These are phyloP conservation scores for Pseudopodoces humilis DNA, from an alignment of 2,113 vertebrate genomes.

Conservation along the genomic window DNA sequence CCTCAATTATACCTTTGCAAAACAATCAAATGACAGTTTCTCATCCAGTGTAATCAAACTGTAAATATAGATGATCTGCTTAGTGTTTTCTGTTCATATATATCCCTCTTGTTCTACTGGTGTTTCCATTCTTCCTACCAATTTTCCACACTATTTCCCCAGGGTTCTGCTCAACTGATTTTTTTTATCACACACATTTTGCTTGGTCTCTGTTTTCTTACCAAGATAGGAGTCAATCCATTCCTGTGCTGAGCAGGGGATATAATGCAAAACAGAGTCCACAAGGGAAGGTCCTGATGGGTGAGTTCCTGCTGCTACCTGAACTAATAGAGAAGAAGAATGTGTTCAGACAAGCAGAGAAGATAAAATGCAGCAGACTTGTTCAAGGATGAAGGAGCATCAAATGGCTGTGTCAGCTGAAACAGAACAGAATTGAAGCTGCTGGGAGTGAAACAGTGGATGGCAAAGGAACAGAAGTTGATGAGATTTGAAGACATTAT, in stretches of 20 bases:
- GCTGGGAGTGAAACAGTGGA: background rate
- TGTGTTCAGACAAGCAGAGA: slow-evolving; percentile 25
- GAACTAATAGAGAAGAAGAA: slow-evolving; percentile 38
- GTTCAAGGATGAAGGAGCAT: slow-evolving; percentile 32
- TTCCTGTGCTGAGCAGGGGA: background rate
- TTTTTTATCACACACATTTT: background rate
- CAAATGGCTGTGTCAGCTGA: background rate
- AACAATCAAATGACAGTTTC: background rate
- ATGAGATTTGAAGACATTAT: background rate
- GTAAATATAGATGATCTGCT: background rate
- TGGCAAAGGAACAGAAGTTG: background rate
- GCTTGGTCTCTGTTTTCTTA: background rate
- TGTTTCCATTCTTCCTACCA: background rate
- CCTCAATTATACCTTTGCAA: background rate
- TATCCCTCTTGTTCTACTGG: background rate
- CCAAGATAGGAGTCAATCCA: background rate
- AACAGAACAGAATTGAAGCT: slow-evolving; percentile 2
- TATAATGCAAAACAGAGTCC: background rate
- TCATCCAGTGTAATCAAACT: background rate
- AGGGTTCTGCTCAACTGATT: background rate
- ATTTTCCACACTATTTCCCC: slow-evolving; percentile 23
- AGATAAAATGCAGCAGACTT: slow-evolving; percentile 28
- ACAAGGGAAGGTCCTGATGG: background rate
- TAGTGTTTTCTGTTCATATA: background rate
- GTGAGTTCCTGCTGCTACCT: background rate